These are phyloP conservation scores for Heliconius erato DNA, from an alignment of 2,888 invertebrate species.

Conservation along the genomic window DNA sequence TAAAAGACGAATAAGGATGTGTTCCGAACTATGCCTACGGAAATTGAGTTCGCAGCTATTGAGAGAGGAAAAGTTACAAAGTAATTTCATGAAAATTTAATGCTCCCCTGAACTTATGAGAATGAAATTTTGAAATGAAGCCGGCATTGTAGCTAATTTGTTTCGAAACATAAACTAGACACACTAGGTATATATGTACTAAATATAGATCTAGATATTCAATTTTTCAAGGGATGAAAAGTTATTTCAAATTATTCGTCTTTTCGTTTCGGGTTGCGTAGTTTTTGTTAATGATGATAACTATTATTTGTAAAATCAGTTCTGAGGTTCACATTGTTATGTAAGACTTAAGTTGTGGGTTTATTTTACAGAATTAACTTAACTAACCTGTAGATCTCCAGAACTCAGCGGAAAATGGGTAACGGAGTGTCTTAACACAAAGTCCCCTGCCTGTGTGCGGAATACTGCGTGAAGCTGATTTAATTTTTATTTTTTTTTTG, in stretches of 20 bases:
- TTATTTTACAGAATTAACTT: background rate
- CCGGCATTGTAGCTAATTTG: constrained; percentile 32
- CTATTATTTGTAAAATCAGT: background rate
- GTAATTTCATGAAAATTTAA: constrained; percentile 84
- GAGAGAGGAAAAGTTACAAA: constrained; percentile 80
- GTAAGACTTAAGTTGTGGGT: background rate
- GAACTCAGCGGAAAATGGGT: no score
- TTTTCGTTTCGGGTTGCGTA: background rate
- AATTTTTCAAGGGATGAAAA: background rate
- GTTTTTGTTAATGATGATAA: background rate
- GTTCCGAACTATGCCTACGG: constrained; percentile 76
- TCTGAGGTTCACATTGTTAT: background rate
- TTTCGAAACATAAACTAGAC: constrained; percentile 23
- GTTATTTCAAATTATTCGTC: background rate
- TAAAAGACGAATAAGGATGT: constrained; percentile 68
- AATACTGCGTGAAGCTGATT: no score
- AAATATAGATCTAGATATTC: background rate
- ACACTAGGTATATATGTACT: constrained; percentile 16
- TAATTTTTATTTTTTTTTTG: no score
- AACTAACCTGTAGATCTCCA: no score
- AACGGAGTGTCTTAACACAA: no score
- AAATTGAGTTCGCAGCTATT: constrained; percentile 77
- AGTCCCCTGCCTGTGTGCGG: no score
- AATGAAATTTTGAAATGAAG: constrained; percentile 63
- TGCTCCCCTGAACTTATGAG: constrained; percentile 77